Evolutionary conservation across 2,113 vertebrate genomes (phyloP).

Genomic region (Brachypodius melanocephalos): DNA sequence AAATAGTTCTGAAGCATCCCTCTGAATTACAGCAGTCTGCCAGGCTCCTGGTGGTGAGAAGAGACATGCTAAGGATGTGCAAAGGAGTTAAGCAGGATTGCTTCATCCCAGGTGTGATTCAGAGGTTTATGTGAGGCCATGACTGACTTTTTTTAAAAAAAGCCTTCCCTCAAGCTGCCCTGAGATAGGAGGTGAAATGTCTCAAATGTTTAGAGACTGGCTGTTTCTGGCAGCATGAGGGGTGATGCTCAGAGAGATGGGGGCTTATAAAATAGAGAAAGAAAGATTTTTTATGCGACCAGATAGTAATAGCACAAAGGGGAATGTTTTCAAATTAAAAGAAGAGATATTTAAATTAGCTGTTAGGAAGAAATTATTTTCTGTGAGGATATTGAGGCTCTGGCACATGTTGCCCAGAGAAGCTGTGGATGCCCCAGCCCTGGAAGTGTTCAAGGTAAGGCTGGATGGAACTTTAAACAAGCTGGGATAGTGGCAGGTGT

Average conservation of each 20-base stretch:
- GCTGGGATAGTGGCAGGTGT: neutral
- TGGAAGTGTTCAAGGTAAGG: neutral
- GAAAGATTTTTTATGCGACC: neutral
- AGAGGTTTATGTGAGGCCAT: neutral
- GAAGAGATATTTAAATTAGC: neutral
- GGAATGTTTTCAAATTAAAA: neutral
- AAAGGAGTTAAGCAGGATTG: neutral
- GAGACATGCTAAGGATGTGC: slow-evolving; percentile 8
- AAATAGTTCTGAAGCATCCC: neutral
- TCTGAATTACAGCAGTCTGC: slow-evolving; percentile 1
- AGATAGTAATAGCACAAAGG: neutral
- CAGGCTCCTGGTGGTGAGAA: neutral
- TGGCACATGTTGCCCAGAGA: neutral
- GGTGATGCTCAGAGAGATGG: neutral
- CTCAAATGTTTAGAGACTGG: neutral
- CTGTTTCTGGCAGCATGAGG: neutral
- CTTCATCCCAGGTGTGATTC: slow-evolving; percentile 6
- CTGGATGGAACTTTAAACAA: neutral
- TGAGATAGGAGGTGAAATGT: neutral
- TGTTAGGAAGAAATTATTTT: neutral
- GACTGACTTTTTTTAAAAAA: neutral
- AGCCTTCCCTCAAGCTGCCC: neutral
- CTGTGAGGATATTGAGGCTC: neutral
- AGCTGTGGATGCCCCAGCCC: neutral
- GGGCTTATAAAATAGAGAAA: neutral